These are phyloP conservation scores for Cenopis cana DNA, from an alignment of 2,888 invertebrate genomes.

Conservation along the genomic window DNA sequence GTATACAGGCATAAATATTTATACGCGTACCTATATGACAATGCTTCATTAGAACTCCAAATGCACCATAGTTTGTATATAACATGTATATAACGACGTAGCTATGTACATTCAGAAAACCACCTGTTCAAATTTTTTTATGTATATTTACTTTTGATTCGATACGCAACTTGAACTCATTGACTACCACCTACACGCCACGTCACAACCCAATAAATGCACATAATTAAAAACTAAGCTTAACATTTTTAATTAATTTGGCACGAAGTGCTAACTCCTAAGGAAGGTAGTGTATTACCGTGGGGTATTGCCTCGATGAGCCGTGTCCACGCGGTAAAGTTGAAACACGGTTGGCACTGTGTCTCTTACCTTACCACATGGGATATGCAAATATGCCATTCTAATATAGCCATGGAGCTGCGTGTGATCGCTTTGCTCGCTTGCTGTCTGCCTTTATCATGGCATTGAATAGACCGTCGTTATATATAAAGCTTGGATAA, in stretches of 20 bases:
- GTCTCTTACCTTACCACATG: background rate
- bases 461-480: conserved; percentile 13
- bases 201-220: background rate
- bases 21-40: too few species aligned
- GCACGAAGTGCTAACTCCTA: conserved; percentile 13
- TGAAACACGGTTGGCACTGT: conserved; percentile 4
- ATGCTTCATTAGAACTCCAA: too few species aligned
- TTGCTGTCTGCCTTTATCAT: conserved; percentile 11
- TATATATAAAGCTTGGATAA: conserved; percentile 16
- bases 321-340: conserved; percentile 3
- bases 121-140: too few species aligned
- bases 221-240: conserved; percentile 23
- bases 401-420: conserved; percentile 11
- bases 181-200: background rate
- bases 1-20: too few species aligned
- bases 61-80: too few species aligned
- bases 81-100: too few species aligned
- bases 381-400: conserved; percentile 14
- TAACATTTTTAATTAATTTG: conserved; percentile 30
- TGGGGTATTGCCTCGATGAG: background rate
- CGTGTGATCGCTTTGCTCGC: conserved; percentile 10
- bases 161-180: too few species aligned
- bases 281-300: conserved; percentile 10
- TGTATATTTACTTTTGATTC: too few species aligned
- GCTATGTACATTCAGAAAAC: too few species aligned